Evolutionary conservation across 1,140 invertebrate species (phyloP).

Genomic region (Anastrepha obliqua): DNA sequence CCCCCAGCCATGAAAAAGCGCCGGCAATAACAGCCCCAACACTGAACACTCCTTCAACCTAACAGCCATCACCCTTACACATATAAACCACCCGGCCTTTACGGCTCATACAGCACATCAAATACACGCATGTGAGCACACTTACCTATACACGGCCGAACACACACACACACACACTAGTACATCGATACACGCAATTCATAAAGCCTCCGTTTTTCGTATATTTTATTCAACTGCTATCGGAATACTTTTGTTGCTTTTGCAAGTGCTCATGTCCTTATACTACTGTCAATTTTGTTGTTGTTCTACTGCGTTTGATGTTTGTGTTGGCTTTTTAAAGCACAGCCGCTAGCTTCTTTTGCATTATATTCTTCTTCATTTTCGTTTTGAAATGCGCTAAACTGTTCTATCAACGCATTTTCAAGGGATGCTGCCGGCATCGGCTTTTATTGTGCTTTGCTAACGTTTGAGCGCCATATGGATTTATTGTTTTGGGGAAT

Average conservation of each 20-base stretch:
- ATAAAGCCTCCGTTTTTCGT: neutral
- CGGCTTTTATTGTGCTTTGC: neutral
- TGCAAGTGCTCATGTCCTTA: neutral
- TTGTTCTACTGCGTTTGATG: neutral
- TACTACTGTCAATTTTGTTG: neutral
- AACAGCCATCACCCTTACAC: neutral
- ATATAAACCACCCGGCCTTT: neutral
- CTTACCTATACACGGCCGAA: neutral
- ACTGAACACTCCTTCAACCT: neutral
- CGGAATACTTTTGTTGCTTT: neutral
- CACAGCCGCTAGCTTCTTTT: too few relatives aligned
- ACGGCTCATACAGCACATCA: too few relatives aligned
- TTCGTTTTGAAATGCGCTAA: neutral
- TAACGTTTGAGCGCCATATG: neutral
- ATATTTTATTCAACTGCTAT: neutral
- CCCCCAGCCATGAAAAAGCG: neutral
- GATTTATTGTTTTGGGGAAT: slow-evolving; percentile 36
- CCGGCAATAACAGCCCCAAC: neutral
- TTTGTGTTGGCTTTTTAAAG: neutral
- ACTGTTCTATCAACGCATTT: neutral
- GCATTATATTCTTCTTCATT: neutral
- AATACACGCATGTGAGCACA: neutral
- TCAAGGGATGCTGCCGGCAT: neutral
- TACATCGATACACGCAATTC: neutral
- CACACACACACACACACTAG: neutral